Base-by-base conservation (phyloP, 2,113 vertebrate genomes). In the Panurus biarmicus region DNA sequence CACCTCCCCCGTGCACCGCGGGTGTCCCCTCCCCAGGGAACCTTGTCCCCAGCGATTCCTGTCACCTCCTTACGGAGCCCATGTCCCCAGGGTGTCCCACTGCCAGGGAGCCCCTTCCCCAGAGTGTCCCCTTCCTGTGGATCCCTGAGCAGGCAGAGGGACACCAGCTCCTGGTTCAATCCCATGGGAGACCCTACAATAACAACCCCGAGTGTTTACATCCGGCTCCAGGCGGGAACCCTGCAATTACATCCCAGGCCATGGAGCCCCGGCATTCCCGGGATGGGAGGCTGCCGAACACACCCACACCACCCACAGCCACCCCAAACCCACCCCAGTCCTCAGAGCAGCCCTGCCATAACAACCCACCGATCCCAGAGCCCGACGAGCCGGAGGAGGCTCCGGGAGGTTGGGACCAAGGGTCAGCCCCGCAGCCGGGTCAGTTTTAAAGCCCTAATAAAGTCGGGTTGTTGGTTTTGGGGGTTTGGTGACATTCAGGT, bases 111-210 rank as follows among this genome's bases (percentile, higher is more conserved):
- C 17, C 64, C 25, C 36, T 12, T 51, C 84, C 65, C 28, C 65
- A 6, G 17, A 1, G 44, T 2, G 42, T 69, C 38, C 48, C 66
- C 24, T 15, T 56, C 10, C 28, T n/a, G 36, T 62, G 57, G 18
- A 5, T 31, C 15, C 45, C 18, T 20, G 1, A 13, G 53, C 3
- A 4, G 62, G 25, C 64, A 47, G 60, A 36, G 70, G 48, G 83
- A 29, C 21, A 0, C 1, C 35, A 64, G 58, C 64, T 48, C 44
- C 36, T 0, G 36, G 3, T 6, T 10, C 45, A 4, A 1, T 3
- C 77, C 47, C 80, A 13, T 1, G 3, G 64, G 87, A 26, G 22
- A 50, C 73, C 86, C 76, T 16, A 11, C 69, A 23, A 18, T 0
- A 20, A 60, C 64, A 14, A 7, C 28, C 13, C 1, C 0, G 1